Base-by-base conservation (phyloP, 2,888 invertebrate species). In the Eristalis arbustorum region DNA sequence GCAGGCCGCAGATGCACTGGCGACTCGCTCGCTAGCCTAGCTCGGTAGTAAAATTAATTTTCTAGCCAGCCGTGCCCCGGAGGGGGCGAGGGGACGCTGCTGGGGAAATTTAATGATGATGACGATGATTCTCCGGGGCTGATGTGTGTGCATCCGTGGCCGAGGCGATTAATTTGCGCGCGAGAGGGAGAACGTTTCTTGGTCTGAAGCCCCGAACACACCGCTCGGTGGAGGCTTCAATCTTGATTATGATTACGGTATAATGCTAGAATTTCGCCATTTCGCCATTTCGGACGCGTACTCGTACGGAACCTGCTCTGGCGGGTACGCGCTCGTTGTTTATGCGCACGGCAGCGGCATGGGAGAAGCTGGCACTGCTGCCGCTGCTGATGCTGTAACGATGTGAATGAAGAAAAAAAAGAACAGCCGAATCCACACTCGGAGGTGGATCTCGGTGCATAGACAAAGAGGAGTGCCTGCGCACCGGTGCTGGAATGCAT, bases 201-300 rank as follows among this genome's bases (percentile, higher is more conserved):
- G 49, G 49, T 49, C 37, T 64, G 56, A n/a, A 62, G 37, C 37
- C 31, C 37, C 57, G 56, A n/a, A 62, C 42, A 76, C 66, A 67
- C 61, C 63, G 59, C 34, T 3, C 28, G 37, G 56, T 59, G 74
- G 49, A 31, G 63, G 72, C 79, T 87, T 87, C 78, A 87, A 87
- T 87, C 83, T 87, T 87, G 87, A 87, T 87, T 87, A 83, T 87
- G 87, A 87, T 83, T 87, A 87, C 83, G 82, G 87, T 87, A 87
- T 83, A 83, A 87, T 83, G 87, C 72, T 83, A 83, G 87, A 82
- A 87, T 72, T 82, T 79, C 75, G 78, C 83, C 67, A 79, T 83
- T 87, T 83, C 83, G 75, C 83, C 67, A 79, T 83, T 87, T 83
- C 83, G 75, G 68, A 79, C 87, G 79, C 76, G 59, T 71, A 18